Evolutionary conservation across 2,797 vertebrate genomes (phyloP), one percentile per base, ranked within the genome.

Genomic region (Platalea minor): DNA sequence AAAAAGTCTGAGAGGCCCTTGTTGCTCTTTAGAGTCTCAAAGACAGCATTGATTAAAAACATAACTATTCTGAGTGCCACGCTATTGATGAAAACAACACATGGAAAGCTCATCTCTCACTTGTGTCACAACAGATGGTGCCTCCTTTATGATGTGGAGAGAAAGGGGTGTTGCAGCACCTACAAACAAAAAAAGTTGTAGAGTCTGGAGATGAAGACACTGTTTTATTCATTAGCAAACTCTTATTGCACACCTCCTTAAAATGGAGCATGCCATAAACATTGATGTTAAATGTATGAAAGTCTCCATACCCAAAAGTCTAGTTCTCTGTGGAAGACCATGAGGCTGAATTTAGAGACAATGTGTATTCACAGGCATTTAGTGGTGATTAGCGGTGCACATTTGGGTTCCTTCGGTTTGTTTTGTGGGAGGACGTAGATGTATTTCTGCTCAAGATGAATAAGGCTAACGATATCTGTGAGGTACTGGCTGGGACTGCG

Each of bases 151-250:
- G 74, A 61, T 79, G 80, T 59, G 54, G 70, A 78, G 65, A 75
- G 82, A 82, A 78, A 90, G 59, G 51, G 48, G 51, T 89, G 59
- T 84, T 74, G 43, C 4, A 15, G 67, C 74, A 87, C 67, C 89
- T 92, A 59, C 1, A 15, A 93, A 76, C 46, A 92, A 89, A 93
- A 92, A 69, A 69, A 25, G 31, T 70, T 64, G 37, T 79, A 67
- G 73, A 86, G 64, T 79, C 86, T 93, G 67, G 51, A 90, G 77
- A 73, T 48, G 74, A 87, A 91, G 70, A 76, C 80, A 79, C 63
- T 95, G 69, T 87, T 95, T 94, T 87, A 95, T 91, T 93, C 80
- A 85, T 92, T 51, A 82, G 78, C 35, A 88, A 75, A 88, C 9
- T 80, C 73, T 39, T 65, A 61, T 19, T 60, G 56, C 63, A 83